Conservation (phyloP, 2,797 vertebrate genomes). For the Girardinus metallicus region DNA sequence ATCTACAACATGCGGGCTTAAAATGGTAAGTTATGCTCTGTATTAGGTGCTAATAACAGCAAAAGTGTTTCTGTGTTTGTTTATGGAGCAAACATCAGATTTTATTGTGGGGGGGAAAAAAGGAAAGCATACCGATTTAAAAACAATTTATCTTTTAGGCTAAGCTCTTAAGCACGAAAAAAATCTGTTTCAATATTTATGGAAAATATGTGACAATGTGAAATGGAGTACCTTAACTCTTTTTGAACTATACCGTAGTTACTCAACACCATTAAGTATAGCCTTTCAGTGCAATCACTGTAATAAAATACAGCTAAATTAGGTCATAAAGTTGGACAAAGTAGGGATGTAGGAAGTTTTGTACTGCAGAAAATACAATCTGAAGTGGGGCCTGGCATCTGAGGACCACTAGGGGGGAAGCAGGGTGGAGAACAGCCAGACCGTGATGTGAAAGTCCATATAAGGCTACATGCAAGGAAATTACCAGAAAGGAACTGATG, state of each 20-base stretch:
- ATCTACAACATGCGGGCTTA: slow-evolving; percentile 17
- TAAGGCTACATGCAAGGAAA: slow-evolving; percentile 91
- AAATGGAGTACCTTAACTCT: not conserved
- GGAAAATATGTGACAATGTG: not conserved
- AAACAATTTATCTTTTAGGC: not conserved
- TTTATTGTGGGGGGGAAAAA: slow-evolving; percentile 4
- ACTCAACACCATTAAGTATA: not conserved
- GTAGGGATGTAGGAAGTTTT: slow-evolving; percentile 6
- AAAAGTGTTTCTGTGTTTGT: slow-evolving; percentile 4
- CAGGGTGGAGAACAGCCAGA: slow-evolving; percentile 63
- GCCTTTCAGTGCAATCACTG: not conserved
- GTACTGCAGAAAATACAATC: slow-evolving; percentile 35
- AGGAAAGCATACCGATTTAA: not conserved
- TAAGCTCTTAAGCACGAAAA: slow-evolving; percentile 8
- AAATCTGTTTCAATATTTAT: slow-evolving; percentile 1
- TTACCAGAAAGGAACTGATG: slow-evolving; percentile 90
- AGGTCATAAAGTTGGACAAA: slow-evolving; percentile 5
- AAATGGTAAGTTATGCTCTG: slow-evolving; percentile 51
- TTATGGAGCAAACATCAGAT: not conserved
- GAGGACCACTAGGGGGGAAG: slow-evolving; percentile 57
- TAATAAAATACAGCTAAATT: not conserved
- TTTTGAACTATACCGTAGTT: not conserved
- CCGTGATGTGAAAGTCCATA: slow-evolving; percentile 85
- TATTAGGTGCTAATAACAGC: slow-evolving; percentile 7
- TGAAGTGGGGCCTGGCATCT: slow-evolving; percentile 55